Evolutionary conservation across 2,113 vertebrate genomes (phyloP).

Genomic region (Pitta sordida): DNA sequence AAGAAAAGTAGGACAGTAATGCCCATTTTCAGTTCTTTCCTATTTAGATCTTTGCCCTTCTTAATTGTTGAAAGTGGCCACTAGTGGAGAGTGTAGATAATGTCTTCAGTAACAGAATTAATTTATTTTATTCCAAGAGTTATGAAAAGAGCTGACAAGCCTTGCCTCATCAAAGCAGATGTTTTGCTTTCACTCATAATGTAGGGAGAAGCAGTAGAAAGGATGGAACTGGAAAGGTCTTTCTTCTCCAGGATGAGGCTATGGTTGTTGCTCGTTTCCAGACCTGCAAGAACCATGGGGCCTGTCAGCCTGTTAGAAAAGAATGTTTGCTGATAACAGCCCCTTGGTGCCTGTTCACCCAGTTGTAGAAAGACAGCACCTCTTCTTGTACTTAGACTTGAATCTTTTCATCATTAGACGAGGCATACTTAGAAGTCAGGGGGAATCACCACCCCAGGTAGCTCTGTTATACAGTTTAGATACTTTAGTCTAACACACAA

Average conservation of each 20-base stretch:
- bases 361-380: background rate
- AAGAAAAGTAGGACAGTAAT: background rate
- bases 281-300: background rate
- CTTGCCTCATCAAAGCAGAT: background rate
- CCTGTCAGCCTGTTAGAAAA: background rate
- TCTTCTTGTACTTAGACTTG: background rate
- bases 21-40: background rate
- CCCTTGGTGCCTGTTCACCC: fast-evolving
- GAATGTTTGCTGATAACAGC: background rate
- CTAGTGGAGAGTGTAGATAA: background rate
- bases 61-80: background rate
- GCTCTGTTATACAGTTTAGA: background rate
- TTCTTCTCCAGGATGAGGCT: background rate
- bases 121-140: background rate
- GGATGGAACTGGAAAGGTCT: background rate
- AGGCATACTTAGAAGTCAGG: background rate
- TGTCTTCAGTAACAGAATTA: background rate
- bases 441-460: background rate
- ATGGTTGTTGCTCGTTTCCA: background rate
- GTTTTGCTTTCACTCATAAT: background rate
- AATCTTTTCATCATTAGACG: background rate
- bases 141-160: background rate
- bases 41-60: background rate
- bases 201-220: background rate
- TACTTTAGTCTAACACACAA: background rate